Base-by-base conservation (phyloP, 2,797 vertebrate genomes). In the Scleropages formosus region DNA sequence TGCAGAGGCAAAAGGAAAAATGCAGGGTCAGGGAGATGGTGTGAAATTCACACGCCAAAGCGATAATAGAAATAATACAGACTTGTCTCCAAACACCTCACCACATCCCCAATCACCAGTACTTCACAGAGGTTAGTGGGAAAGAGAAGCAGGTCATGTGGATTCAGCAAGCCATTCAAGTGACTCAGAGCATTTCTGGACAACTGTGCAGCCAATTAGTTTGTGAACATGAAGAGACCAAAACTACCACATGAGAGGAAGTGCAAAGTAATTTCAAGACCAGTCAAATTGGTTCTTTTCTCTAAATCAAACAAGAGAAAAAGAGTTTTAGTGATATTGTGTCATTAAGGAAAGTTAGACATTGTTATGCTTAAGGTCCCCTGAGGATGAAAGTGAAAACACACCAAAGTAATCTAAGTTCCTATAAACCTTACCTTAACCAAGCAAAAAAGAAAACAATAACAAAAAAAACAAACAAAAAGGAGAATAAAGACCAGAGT, bases 381-480 rank as follows among this genome's bases (percentile, higher is more conserved):
- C 8, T 49, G 44, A 6, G 27, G 16, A 47, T 73, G 59, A 63
- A 73, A 63, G 46, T 2, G 4, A 61, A 59, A 22, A 51, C 59
- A 62, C 15, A 63, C 22, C 46, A 73, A 66, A 24, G 44, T 67
- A 63, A 0, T 82, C 88, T 80, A 84, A 86, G 86, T 83, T 92
- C 89, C 91, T 90, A 92, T 90, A 92, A 93, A 92, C 90, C 91
- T 92, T 91, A 92, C 91, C 92, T 93, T 92, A 91, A 39, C 31
- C 2, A 39, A 39, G 31, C 31, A 39, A 39, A 39, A 39, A 39
- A 31, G 93, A 83, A 91, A 88, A 69, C n/a, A n/a, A n/a, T n/a
- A n/a, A n/a, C n/a, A 58, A 89, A 44, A 86, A 86, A 89, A 85
- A 92, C 70, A 60, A 81, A 82, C 72, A 70, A 53, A 67, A 90